Evolutionary conservation across 2,113 vertebrate species (phyloP).

Genomic region (Neomonachus schauinslandi): DNA sequence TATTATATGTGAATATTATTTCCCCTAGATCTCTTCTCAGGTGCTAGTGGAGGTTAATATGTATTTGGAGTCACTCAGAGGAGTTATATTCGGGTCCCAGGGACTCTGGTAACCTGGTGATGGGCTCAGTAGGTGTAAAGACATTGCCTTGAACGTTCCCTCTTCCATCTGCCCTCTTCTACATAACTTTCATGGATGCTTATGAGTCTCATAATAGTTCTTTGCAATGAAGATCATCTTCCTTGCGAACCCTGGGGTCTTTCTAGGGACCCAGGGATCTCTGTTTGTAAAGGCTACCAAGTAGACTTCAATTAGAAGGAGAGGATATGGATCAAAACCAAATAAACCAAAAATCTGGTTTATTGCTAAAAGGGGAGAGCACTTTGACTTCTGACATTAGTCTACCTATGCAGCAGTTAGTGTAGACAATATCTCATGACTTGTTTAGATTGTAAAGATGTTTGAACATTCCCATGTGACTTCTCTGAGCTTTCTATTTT

Average conservation of each 20-base stretch:
- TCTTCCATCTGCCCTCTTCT: neutral
- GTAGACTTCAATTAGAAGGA: neutral
- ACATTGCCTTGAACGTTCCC: neutral
- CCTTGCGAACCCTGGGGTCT: neutral
- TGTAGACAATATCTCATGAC: neutral
- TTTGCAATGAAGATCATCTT: neutral
- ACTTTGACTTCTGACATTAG: neutral
- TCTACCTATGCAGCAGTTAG: neutral
- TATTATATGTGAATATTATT: neutral
- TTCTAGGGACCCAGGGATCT: neutral
- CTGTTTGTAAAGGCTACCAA: neutral
- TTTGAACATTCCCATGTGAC: neutral
- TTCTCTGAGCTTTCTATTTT: neutral
- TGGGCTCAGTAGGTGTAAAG: neutral
- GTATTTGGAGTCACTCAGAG: neutral
- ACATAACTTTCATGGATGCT: neutral
- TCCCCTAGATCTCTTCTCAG: neutral
- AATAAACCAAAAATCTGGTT: too few species aligned
- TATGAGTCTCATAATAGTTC: neutral
- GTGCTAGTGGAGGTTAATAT: neutral
- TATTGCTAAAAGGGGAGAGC: neutral
- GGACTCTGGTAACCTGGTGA: neutral
- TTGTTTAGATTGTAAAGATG: neutral
- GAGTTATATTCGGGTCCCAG: neutral
- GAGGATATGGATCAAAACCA: neutral